Evolutionary conservation across 2,113 vertebrate species (phyloP), one percentile per base, ranked within the genome.

Genomic region (Archilochus colubris): DNA sequence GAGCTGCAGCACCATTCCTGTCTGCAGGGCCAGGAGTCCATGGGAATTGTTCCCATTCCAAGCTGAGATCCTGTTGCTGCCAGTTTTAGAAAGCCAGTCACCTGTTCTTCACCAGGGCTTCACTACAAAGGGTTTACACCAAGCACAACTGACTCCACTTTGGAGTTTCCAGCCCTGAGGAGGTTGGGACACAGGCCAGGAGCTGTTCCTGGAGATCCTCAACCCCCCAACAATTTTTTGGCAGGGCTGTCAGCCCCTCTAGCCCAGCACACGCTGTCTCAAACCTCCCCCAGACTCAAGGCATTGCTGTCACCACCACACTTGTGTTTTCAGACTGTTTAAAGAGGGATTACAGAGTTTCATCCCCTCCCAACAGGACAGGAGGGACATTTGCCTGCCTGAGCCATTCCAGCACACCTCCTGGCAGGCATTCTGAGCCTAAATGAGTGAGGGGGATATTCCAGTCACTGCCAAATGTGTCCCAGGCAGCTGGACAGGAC

Each of bases 171-270:
- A 20, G 22, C 51, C 12, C 9, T 14, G 0, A 43, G 51, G 24
- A 18, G 0, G 2, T 3, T 6, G 9, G 50, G 40, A 40, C 40
- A 40, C 40, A 9, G 5, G 21, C 7, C 0, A 0, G 40, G 28
- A 0, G 22, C 68, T 36, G 22, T 3, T 86, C 70, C 77, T 8
- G 0, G 48, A n/a, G 14, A 44, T 31, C 44, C 43, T 27, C 4
- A 0, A 0, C 7, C 33, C 74, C 63, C 58, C 30, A 2, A 8
- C 11, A 2, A 54, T 25, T 25, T 58, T 57, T 64, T 7, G 1
- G 51, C 0, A 3, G 69, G 50, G 1, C 67, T 0, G 0, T 16
- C 8, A 3, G 30, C 48, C 8, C 64, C 12, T 12, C 51, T 3
- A 57, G 62, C 44, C 10, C 48, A 7, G 50, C 55, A 24, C 4